Conservation (phyloP, 2,888 invertebrate species). For the Drosophila anomalata region DNA sequence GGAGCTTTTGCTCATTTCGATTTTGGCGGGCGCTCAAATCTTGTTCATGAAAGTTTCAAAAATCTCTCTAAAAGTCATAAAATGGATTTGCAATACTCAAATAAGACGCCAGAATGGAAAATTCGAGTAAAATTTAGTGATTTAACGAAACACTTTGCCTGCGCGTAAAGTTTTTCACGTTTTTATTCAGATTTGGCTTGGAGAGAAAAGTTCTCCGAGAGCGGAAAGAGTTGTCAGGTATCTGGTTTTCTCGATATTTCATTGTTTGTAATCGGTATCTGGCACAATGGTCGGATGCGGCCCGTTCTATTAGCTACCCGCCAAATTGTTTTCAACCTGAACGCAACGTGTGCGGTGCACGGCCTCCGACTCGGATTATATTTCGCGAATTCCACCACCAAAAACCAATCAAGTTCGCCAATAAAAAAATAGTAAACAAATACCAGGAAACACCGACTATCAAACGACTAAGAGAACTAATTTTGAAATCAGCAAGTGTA, state of each 20-base stretch:
- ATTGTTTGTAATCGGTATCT: too few species aligned
- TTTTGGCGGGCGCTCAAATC: slow-evolving; percentile 70
- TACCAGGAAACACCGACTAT: slow-evolving; percentile 10
- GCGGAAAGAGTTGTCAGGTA: not conserved
- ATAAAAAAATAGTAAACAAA: slow-evolving; percentile 40
- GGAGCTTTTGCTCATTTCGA: slow-evolving; percentile 37
- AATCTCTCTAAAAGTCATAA: too few species aligned
- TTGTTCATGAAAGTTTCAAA: slow-evolving; percentile 53
- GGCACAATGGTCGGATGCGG: too few species aligned
- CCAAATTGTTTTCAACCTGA: slow-evolving; percentile 22
- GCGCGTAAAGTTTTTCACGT: too few species aligned
- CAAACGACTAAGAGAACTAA: slow-evolving; percentile 11
- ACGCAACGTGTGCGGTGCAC: slow-evolving; percentile 63
- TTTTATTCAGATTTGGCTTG: too few species aligned
- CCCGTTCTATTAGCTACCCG: not conserved
- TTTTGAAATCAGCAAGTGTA: slow-evolving; percentile 15
- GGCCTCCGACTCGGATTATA: slow-evolving; percentile 8
- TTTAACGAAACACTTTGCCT: too few species aligned
- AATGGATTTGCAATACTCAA: too few species aligned
- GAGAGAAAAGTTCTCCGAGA: too few species aligned
- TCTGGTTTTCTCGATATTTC: not conserved
- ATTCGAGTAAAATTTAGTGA: too few species aligned
- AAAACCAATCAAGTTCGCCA: slow-evolving; percentile 35
- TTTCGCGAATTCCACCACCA: slow-evolving; percentile 25
- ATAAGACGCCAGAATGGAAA: too few species aligned